These are phyloP conservation scores for Thereva unica DNA, from an alignment of 2,888 invertebrate genomes.

Conservation along the genomic window DNA sequence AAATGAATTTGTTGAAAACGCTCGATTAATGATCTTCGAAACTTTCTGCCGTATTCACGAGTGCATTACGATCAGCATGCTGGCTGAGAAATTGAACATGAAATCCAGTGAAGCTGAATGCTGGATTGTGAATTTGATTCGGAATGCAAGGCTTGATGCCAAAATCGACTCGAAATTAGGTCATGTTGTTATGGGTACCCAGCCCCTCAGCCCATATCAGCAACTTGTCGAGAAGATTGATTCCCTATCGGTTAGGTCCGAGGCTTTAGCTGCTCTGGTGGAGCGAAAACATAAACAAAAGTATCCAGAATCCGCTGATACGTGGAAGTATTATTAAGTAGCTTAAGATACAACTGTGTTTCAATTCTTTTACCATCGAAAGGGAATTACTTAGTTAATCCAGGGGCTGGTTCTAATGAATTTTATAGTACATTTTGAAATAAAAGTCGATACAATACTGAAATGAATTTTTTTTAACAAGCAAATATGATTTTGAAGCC, in stretches of 20 bases:
- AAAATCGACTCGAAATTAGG: constrained; percentile 98
- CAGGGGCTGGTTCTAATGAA: neutral
- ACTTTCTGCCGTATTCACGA: constrained; percentile 99
- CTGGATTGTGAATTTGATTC: constrained; percentile 99
- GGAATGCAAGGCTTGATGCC: constrained; percentile 96
- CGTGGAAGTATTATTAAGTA: constrained; percentile 57
- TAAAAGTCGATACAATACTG: no score
- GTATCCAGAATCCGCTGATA: constrained; percentile 65
- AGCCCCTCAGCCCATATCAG: constrained; percentile 97
- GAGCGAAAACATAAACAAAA: constrained; percentile 89
- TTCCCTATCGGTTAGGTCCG: constrained; percentile 92
- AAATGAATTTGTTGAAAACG: constrained; percentile 98
- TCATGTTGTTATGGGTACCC: constrained; percentile 99
- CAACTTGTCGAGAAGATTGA: constrained; percentile 98
- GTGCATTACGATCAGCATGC: constrained; percentile 97
- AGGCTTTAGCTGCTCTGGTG: constrained; percentile 90
- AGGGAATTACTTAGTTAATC: neutral
- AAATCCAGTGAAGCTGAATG: constrained; percentile 96
- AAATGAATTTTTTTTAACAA: no score
- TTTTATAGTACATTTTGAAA: constrained; percentile 1
- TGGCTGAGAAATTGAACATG: constrained; percentile 98
- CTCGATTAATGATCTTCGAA: constrained; percentile 98
- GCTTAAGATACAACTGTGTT: neutral
- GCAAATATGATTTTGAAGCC: no score
- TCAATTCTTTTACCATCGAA: neutral